Percentiles rank a stretch among this genome's conserved stretches.
These are phyloP conservation scores for Lamellibrachia luymesi DNA, from an alignment of 1,140 invertebrate genomes.

Conservation along the genomic window DNA sequence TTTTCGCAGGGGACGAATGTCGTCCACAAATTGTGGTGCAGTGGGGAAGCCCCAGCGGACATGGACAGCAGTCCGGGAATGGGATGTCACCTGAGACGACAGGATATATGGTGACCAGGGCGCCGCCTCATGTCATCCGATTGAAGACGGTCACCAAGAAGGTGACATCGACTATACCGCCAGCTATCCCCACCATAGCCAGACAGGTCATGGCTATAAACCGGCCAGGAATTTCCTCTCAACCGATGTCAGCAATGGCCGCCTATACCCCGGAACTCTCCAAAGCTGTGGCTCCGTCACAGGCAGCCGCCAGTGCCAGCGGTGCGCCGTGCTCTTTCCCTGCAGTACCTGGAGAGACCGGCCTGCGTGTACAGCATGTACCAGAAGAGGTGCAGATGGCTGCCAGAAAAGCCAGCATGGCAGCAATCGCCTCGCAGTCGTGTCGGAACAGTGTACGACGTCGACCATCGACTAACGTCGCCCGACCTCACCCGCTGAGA, in stretches of 20 bases:
- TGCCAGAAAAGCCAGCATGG: neutral
- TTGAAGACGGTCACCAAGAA: neutral
- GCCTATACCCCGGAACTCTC: neutral
- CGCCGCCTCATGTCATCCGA: neutral
- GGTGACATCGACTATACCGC: neutral
- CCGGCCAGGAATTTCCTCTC: neutral
- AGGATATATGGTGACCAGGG: neutral
- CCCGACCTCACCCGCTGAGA: neutral
- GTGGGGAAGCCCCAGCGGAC: neutral
- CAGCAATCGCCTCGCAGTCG: neutral
- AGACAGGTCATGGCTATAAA: neutral
- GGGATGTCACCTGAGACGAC: neutral
- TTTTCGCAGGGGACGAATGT: neutral
- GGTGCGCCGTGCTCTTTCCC: neutral
- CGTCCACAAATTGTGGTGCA: neutral
- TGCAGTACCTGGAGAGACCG: neutral
- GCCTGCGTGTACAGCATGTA: neutral
- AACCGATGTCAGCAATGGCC: neutral
- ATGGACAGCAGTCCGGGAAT: neutral
- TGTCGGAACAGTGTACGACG: neutral
- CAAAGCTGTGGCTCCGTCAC: no score
- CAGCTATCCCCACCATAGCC: neutral
- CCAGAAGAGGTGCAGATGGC: neutral
- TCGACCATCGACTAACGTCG: neutral
- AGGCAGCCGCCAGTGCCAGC: neutral